phyloP scores from a whole-genome alignment of 53 echinoderm and acorn worm species.

The Arbacia lixula region DNA sequence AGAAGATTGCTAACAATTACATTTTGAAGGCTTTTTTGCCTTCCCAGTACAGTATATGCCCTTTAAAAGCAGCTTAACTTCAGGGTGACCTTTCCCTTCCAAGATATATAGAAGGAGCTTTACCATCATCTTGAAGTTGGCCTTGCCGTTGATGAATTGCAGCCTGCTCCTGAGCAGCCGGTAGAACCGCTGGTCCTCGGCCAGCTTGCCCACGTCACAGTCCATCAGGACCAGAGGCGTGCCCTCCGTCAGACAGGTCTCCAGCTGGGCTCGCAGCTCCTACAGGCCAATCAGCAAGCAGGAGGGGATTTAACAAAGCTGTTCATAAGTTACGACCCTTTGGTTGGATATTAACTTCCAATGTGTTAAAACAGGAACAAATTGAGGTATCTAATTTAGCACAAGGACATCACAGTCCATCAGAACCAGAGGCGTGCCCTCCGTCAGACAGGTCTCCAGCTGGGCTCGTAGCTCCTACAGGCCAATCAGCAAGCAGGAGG shows the following conservation, averaged over 20 bases:
- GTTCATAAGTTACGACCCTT: too few relatives aligned
- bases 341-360: too few relatives aligned
- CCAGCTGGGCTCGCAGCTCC: constrained; percentile 92
- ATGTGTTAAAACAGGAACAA: too few relatives aligned
- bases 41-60: too few relatives aligned
- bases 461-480: constrained; percentile 87
- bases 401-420: constrained; percentile 90
- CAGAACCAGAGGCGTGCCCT: constrained; percentile 91
- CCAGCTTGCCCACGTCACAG: constrained; percentile 70
- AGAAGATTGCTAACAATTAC: too few relatives aligned
- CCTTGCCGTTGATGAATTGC: constrained; percentile 80
- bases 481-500: too few relatives aligned
- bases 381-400: too few relatives aligned
- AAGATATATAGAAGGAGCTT: too few relatives aligned
- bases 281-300: neutral
- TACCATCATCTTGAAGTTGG: constrained; percentile 97
- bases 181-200: constrained; percentile 77
- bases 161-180: constrained; percentile 74
- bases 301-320: neutral
- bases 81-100: neutral
- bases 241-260: constrained; percentile 92
- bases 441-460: constrained; percentile 94
- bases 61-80: neutral
- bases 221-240: constrained; percentile 88
- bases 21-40: too few relatives aligned